Evolutionary conservation across 2,888 invertebrate genomes (phyloP), one percentile per base, ranked within the genome.

Genomic region (Euproctis similis): DNA sequence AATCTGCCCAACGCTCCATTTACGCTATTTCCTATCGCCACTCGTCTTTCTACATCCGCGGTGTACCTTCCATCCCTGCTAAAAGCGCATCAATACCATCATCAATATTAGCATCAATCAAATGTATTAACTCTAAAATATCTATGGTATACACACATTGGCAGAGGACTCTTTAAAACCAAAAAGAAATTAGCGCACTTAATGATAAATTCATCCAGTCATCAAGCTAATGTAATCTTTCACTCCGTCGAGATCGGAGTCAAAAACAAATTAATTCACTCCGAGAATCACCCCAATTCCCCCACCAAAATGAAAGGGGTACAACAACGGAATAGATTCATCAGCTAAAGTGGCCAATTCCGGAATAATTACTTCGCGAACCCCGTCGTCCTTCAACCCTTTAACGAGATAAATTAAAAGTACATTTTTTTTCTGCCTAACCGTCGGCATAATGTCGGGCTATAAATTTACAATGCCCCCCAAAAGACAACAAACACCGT

Each of bases 361-460:
- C 66, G 73, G 77, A 76, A 78, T 81, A 84, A 84, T 84, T 82
- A 82, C 82, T 82, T 64, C 76, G 76, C 77, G 72, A 73, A 74
- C 77, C 81, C 68, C 62, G 62, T 64, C 77, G 81, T 81, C 74
- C 77, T 73, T 82, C 81, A 84, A 84, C 82, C 84, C 84, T 84
- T 84, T 84, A 84, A 82, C 81, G 80, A 82, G 82, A 84, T 81
- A 82, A 84, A 84, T 84, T 84, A 84, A 84, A 84, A 82, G 84
- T 80, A 81, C 76, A 81, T 84, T 84, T 84, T 84, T 84, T 82
- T n/a, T n/a, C n/a, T n/a, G n/a, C 73, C 73, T 71, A 80, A 82
- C 81, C 76, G 70, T 66, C 65, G 65, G 68, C 59, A 59, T 82
- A 82, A 82, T 77, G 74, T 60, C 48, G 51, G 58, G 75, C 76